Percentiles rank a stretch among this genome's conserved stretches.
Evolutionary conservation across 1,140 invertebrate genomes (phyloP).

Genomic region (Uloborus diversus): DNA sequence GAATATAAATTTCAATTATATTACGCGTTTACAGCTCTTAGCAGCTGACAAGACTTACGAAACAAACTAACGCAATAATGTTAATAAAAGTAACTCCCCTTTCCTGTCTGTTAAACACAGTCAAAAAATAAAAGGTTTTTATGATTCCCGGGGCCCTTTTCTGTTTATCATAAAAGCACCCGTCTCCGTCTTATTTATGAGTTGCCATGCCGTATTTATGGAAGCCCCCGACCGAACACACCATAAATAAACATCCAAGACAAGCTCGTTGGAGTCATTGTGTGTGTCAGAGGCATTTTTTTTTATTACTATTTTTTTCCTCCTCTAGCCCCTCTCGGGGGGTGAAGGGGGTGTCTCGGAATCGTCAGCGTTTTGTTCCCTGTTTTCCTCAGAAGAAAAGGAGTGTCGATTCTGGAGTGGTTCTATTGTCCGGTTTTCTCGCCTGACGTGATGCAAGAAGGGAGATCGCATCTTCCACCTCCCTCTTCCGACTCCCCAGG

Average conservation of each 20-base stretch:
- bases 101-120: too few species aligned
- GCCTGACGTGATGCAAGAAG: conserved; percentile 27
- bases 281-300: not conserved
- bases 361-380: not conserved
- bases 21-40: too few species aligned
- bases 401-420: conserved; percentile 34
- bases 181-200: conserved; percentile 29
- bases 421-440: conserved; percentile 22
- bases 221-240: conserved; percentile 10
- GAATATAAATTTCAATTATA: too few species aligned
- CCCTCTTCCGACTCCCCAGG: conserved; percentile 10
- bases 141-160: not conserved
- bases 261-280: not conserved
- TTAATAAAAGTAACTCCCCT: too few species aligned
- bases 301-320: not conserved
- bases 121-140: too few species aligned
- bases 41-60: too few species aligned
- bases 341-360: too few species aligned
- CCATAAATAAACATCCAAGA: conserved; percentile 24
- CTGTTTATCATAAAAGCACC: not conserved
- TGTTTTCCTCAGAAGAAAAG: not conserved
- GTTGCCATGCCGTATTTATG: conserved; percentile 6
- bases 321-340: not conserved
- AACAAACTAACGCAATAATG: too few species aligned
- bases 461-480: not conserved